Base-by-base conservation (phyloP, 2,113 vertebrate genomes). In the Dinomys branickii region DNA sequence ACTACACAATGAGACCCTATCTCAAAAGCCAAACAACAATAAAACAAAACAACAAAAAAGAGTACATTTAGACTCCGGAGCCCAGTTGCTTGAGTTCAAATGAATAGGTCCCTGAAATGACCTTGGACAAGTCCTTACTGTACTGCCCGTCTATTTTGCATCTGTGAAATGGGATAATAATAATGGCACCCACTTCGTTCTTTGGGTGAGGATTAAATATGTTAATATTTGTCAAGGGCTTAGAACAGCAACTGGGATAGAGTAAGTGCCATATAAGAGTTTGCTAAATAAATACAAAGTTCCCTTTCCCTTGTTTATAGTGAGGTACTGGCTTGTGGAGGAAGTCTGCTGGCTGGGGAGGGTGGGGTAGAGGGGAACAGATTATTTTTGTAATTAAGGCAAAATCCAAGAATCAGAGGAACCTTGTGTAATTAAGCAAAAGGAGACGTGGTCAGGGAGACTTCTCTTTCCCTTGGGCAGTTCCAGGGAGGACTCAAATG, bases 221-320 rank as follows among this genome's bases (percentile, higher is more conserved):
- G 85, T 82, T 90, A 94, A 90, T 94, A 92, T 97, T 95, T 97
- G 92, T 41, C 65, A 65, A 94, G 90, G 63, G 33, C 81, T 97
- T 80, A 94, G 80, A 94, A 69, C 20, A 50, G 71, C 84, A 77
- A 87, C 88, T 94, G 88, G 65, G 67, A 65, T 84, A 44, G 78
- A 71, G 9, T 61, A 71, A 96, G 96, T 80, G 50, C 91, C 56
- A 4, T 19, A 33, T 89, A 84, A 94, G 47, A 80, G 84, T 94
- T 92, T 93, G 90, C 92, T 94, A 94, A 90, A 85, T 94, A 95
- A 95, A 92, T 54, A 94, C 52, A 77, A 94, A 88, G 41, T 30
- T 63, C 52, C 35, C 96, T 95, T 95, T 61, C 88, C 78, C 88
- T 88, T 67, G n/a, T 82, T 95, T 19, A 47, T 17, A 77, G 52